A percentile compares a stretch with the other conserved stretches of the same genome.
phyloP scores from a whole-genome alignment of 2,113 vertebrate species.

The Mugil cephalus region DNA sequence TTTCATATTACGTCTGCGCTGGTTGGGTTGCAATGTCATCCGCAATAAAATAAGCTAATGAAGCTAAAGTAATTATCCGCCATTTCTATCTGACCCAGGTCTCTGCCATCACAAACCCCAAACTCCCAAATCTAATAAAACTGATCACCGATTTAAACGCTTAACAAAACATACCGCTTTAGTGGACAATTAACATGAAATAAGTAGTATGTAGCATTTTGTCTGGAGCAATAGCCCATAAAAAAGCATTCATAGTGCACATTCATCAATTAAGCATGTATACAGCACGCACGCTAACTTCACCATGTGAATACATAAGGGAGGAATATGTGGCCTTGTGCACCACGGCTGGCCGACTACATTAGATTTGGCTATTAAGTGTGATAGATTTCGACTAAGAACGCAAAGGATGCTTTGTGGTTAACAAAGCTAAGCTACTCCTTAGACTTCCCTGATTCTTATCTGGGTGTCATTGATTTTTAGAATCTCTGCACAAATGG shows the following conservation, averaged over 20 bases:
- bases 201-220: slow-evolving; percentile 33
- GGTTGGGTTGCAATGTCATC: slow-evolving; percentile 6
- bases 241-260: slow-evolving; percentile 55
- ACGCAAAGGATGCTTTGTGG: slow-evolving; percentile 61
- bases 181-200: slow-evolving; percentile 63
- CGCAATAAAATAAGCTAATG: slow-evolving; percentile 22
- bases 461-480: slow-evolving; percentile 66
- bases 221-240: slow-evolving; percentile 48
- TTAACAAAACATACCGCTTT: slow-evolving; percentile 46
- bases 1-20: slow-evolving; percentile 14
- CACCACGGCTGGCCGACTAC: slow-evolving; percentile 65
- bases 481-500: slow-evolving; percentile 28
- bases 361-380: slow-evolving; percentile 75
- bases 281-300: slow-evolving; percentile 49
- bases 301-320: slow-evolving; percentile 66
- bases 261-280: slow-evolving; percentile 77
- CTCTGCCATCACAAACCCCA: background rate
- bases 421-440: slow-evolving; percentile 69
- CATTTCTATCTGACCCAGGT: slow-evolving; percentile 17
- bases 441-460: slow-evolving; percentile 54
- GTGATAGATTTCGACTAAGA: slow-evolving; percentile 76
- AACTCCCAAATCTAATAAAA: slow-evolving; percentile 29
- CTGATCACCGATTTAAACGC: slow-evolving; percentile 37
- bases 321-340: slow-evolving; percentile 71
- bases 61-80: slow-evolving; percentile 30